phyloP scores from a whole-genome alignment of 1,140 invertebrate species.

The Neodiprion pinetum region DNA sequence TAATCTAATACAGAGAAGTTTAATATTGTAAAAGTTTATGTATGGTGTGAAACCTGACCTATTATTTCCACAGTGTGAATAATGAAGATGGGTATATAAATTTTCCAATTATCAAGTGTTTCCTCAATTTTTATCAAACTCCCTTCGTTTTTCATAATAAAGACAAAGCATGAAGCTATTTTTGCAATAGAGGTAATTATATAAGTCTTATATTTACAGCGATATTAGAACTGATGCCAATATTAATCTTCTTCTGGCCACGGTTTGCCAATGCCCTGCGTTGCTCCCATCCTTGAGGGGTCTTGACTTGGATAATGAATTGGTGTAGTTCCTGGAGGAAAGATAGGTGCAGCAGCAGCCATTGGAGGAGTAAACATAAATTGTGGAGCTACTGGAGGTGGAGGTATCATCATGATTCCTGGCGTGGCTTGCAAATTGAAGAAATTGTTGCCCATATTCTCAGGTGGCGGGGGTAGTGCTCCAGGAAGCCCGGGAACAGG shows the following conservation, averaged over 20 bases:
- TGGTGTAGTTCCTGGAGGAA: conserved; percentile 62
- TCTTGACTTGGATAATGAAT: conserved; percentile 96
- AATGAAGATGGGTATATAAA: no score
- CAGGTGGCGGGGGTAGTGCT: conserved; percentile 80
- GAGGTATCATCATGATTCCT: conserved; percentile 65
- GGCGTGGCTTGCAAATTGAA: conserved; percentile 68
- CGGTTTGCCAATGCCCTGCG: conserved; percentile 62
- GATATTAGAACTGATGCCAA: not conserved
- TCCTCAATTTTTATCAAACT: no score
- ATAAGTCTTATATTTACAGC: no score
- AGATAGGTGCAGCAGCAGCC: conserved; percentile 57
- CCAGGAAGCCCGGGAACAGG: conserved; percentile 88
- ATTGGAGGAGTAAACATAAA: conserved; percentile 65
- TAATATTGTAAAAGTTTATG: no score
- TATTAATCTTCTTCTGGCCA: conserved; percentile 57
- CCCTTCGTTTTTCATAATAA: no score
- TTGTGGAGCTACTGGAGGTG: conserved; percentile 58
- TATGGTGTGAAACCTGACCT: no score
- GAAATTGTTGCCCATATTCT: conserved; percentile 66
- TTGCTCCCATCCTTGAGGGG: conserved; percentile 85
- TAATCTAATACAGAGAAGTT: no score
- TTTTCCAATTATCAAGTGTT: no score
- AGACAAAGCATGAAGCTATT: no score
- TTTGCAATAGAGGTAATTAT: no score
- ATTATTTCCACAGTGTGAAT: no score